Evolutionary conservation across 1,140 invertebrate genomes (phyloP).

Genomic region (Ceratosolen fusciceps): DNA sequence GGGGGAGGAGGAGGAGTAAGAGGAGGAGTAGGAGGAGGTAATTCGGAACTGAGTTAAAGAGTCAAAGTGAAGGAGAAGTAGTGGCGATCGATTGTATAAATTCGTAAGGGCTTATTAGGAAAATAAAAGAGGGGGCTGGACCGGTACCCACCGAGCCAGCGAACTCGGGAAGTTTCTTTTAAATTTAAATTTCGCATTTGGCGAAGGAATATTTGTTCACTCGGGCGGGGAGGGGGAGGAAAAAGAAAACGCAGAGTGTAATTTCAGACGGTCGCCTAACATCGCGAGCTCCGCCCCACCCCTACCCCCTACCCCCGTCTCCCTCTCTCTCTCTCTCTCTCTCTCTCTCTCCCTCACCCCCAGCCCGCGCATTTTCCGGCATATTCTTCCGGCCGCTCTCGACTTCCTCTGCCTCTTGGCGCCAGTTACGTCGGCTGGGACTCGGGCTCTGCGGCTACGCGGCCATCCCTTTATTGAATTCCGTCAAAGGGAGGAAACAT

Average conservation of each 20-base stretch:
- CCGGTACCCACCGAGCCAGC: not conserved
- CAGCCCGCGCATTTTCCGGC: too few species aligned
- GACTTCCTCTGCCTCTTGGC: not conserved
- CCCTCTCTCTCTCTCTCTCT: too few species aligned
- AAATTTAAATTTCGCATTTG: not conserved
- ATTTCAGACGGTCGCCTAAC: constrained; percentile 44
- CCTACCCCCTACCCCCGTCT: too few species aligned
- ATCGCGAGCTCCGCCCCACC: not conserved
- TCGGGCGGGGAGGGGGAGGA: not conserved
- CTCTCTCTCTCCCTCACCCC: too few species aligned
- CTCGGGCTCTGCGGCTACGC: not conserved
- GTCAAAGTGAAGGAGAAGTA: not conserved
- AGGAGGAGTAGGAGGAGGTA: too few species aligned
- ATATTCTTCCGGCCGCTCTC: not conserved
- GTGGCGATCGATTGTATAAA: not conserved
- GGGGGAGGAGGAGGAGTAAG: too few species aligned
- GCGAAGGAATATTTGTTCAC: too few species aligned
- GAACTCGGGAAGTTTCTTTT: not conserved
- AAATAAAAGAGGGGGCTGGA: not conserved
- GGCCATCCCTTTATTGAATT: constrained; percentile 29
- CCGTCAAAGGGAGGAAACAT: constrained; percentile 39
- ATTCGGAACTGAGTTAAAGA: not conserved
- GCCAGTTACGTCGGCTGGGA: not conserved
- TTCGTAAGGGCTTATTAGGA: not conserved
- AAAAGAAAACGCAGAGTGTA: constrained; percentile 16